Evolutionary conservation across 2,797 vertebrate species (phyloP).

Genomic region (Phoxinus dragarum): DNA sequence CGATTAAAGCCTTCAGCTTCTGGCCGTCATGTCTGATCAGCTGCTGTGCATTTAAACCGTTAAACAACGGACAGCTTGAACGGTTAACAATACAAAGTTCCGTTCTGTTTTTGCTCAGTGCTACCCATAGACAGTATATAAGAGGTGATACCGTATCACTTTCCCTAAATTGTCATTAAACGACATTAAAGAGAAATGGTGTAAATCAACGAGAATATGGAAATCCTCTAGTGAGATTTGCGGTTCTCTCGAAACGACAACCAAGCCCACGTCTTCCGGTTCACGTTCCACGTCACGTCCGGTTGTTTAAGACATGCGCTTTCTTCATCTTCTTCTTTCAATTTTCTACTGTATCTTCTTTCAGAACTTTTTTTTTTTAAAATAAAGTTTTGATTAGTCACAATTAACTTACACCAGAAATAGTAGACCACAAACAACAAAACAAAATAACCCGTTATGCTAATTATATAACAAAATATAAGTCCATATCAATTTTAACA

Average conservation of each 20-base stretch:
- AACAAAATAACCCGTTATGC: too few species aligned
- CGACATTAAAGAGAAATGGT: not conserved
- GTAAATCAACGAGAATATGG: not conserved
- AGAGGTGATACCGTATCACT: not conserved
- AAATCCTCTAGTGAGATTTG: not conserved
- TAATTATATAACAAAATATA: too few species aligned
- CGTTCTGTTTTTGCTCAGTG: not conserved
- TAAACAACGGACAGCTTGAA: not conserved
- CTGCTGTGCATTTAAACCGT: conserved; percentile 16
- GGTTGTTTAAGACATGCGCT: not conserved
- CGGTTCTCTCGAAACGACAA: not conserved
- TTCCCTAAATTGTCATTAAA: not conserved
- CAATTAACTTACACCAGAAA: not conserved
- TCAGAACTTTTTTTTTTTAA: not conserved
- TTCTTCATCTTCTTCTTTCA: not conserved
- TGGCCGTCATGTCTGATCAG: conserved; percentile 11
- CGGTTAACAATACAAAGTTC: not conserved
- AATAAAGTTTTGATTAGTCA: not conserved
- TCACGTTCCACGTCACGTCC: not conserved
- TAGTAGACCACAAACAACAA: too few species aligned
- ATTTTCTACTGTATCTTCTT: not conserved
- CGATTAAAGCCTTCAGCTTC: conserved; percentile 14
- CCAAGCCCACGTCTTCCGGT: conserved; percentile 45
- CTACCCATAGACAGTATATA: too few species aligned
- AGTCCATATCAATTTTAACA: not conserved